Base-by-base conservation (phyloP, 2,888 invertebrate species). In the Clepsis dumicolana region DNA sequence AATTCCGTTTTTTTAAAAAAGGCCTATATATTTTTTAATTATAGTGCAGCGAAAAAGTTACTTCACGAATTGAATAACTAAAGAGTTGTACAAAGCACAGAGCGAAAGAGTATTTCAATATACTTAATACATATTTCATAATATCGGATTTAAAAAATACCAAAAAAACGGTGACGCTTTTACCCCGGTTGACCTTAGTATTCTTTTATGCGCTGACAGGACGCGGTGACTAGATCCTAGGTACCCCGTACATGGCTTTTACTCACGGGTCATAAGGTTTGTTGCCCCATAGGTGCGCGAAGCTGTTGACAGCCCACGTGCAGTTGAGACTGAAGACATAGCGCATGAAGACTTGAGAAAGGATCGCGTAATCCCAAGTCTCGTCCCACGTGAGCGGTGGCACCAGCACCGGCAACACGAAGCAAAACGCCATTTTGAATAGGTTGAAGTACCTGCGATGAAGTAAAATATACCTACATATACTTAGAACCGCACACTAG, bases 291-390 rank as follows among this genome's bases (percentile, higher is more conserved):
- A 96, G 86, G 87, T 98, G 98, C 1, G 98, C 98, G 27, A 96
- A 97, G 77, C 97, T 97, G 85, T 98, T 98, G 16, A 98, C 98
- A 0, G 96, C 94, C 98, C 98, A 98, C 1, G 98, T 98, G 80
- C 95, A 95, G 88, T 98, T 96, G 68, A 98, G 94, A 1, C 95
- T 95, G 65, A 95, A 81, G 32, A 95, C 92, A 85, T 98, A 98
- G 12, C 98, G 96, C 14, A 97, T 80, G 27, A 96, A 83, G 1
- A 95, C 94, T 71, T 96, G 95, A 1, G 96, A 93, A 75, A 95
- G 90, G 74, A 96, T 94, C 0, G 90, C 78, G 3, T 75, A 65
- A n/a, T 72, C 68, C 85, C 86, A 84, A 2, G 84, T 83, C 83
- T 98, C 98, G 24, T 93, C 93, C 97, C 97, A 98, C 52, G 91